phyloP scores from a whole-genome alignment of 30 jellyfish, hydroid and myxozoan genomes.

The Aurelia sp. region DNA sequence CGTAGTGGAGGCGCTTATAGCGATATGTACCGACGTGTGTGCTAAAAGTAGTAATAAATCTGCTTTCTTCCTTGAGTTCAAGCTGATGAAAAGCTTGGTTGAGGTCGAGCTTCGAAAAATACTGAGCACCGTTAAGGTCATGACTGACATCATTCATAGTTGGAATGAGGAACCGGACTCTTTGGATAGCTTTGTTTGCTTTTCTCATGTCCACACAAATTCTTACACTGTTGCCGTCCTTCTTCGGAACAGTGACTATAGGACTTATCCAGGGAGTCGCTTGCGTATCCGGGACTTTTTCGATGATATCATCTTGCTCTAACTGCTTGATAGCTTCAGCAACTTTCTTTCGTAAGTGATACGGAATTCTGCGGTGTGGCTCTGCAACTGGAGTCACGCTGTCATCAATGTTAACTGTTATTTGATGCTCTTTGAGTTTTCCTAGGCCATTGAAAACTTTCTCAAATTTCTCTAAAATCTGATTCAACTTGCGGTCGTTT shows the following conservation, averaged over 20 bases:
- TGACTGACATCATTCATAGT: too few relatives aligned
- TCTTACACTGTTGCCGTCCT: conserved; percentile 17
- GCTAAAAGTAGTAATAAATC: too few relatives aligned
- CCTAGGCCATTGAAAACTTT: conserved; percentile 32
- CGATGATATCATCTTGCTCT: conserved; percentile 14
- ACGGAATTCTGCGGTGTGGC: too few relatives aligned
- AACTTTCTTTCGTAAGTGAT: background rate
- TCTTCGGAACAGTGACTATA: conserved; percentile 20
- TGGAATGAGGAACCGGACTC: too few relatives aligned
- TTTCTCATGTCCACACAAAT: conserved; percentile 45
- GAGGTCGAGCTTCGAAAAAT: background rate
- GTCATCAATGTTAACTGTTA: too few relatives aligned
- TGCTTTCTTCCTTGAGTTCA: too few relatives aligned
- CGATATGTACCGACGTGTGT: too few relatives aligned
- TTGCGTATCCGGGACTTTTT: conserved; percentile 11
- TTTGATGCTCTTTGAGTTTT: background rate
- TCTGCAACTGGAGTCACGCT: too few relatives aligned
- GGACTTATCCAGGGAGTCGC: conserved; percentile 23
- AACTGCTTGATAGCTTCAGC: conserved; percentile 14
- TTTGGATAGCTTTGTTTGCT: conserved; percentile 9
- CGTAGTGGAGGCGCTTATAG: too few relatives aligned
- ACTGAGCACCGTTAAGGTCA: background rate
- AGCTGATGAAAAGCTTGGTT: background rate
- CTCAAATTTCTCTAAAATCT: background rate
- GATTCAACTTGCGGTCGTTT: background rate